Base-by-base conservation (phyloP, 2,113 vertebrate genomes). In the Kobus ellipsiprymnus region DNA sequence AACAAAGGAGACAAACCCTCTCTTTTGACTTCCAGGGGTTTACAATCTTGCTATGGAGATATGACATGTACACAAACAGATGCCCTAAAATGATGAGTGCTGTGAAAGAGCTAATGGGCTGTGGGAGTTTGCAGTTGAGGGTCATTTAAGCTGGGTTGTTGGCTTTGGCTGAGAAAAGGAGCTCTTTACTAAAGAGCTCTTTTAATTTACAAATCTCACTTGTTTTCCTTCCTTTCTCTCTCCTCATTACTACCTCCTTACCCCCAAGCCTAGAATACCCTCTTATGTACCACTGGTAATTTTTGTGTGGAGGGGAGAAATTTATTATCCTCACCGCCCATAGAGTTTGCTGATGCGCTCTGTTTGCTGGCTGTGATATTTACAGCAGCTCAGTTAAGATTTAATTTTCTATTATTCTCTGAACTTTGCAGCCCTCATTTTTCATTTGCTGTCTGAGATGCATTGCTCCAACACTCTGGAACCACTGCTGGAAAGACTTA, bases 401-500 rank as follows among this genome's bases (percentile, higher is more conserved):
- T 94, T 88, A 96, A 48, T 95, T 95, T 94, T 97, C 84, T 89
- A 67, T 97, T 95, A 87, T 97, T 97, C 59, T 96, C 52, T 97
- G 74, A 67, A 52, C 33, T 98, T 98, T 94, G 62, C 60, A 94
- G 44, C 1, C 1, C 55, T 97, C 6, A 62, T 98, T 97, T 98
- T 98, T 93, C 95, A 36, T 87, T 97, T 93, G 54, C 55, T 88
- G 52, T 77, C 78, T 94, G 77, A 57, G 29, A 11, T 89, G 60
- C 90, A 36, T 85, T 95, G 78, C 60, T 94, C 85, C 94, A 60
- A n/a, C 64, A 94, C 50, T 57, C 46, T 95, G 90, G 17, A 98
- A 87, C 3, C 64, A 30, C n/a, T 83, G 59, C 40, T 94, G 62
- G 93, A 97, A 98, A 98, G 88, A 95, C 33, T 98, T 96, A 90